Conservation (phyloP, 1,140 invertebrate genomes). For the Hetaerina americana region DNA sequence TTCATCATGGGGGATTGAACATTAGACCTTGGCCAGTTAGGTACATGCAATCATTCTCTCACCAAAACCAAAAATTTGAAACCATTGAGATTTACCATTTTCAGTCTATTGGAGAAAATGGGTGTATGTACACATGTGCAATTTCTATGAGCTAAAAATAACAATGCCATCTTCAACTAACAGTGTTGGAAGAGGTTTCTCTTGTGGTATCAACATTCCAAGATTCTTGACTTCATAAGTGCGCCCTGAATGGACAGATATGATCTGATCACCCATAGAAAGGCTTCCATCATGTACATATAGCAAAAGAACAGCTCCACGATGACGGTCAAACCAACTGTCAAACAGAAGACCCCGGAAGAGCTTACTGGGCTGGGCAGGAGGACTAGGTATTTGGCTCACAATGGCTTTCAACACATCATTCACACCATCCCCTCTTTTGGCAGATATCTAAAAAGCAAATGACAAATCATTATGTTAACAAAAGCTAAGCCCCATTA, state of each 20-base stretch:
- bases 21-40: too few relatives aligned
- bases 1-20: too few relatives aligned
- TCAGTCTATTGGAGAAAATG: too few relatives aligned
- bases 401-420: constrained; percentile 65
- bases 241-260: constrained; percentile 48
- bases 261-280: constrained; percentile 50
- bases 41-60: too few relatives aligned
- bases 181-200: constrained; percentile 51
- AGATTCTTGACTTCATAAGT: constrained; percentile 67
- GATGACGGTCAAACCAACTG: constrained; percentile 83
- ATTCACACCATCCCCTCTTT: constrained; percentile 67
- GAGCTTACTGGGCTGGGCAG: constrained; percentile 38
- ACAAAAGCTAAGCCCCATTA: background rate
- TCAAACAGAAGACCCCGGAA: constrained; percentile 83
- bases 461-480: background rate
- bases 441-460: constrained; percentile 63
- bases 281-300: constrained; percentile 63
- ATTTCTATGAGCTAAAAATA: too few relatives aligned
- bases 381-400: constrained; percentile 62
- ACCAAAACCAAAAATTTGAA: too few relatives aligned
- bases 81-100: too few relatives aligned
- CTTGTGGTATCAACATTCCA: constrained; percentile 65
- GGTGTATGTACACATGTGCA: too few relatives aligned
- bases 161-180: constrained; percentile 41
- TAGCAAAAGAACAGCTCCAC: constrained; percentile 69